Percentiles rank a stretch among this genome's conserved stretches.
Conservation (phyloP, 2,888 invertebrate genomes). For the Molorchus minor region DNA sequence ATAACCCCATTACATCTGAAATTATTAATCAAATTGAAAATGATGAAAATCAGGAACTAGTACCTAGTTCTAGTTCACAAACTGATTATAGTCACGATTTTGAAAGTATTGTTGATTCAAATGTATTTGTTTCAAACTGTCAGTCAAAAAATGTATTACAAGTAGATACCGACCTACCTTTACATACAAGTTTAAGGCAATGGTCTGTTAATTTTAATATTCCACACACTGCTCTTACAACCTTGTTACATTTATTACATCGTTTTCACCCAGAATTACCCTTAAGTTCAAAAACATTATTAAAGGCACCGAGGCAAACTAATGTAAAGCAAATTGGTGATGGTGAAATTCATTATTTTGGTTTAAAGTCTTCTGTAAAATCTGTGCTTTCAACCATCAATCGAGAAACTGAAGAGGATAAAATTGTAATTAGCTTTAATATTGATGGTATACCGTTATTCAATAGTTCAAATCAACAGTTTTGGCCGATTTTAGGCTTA, state of each 20-base stretch:
- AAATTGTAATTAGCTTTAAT: too few species aligned
- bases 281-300: too few species aligned
- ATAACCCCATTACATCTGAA: background rate
- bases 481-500: background rate
- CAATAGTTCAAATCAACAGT: background rate
- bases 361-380: too few species aligned
- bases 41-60: slow-evolving; percentile 1
- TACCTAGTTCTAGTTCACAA: background rate
- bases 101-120: too few species aligned
- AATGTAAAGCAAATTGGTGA: background rate
- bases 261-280: background rate
- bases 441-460: background rate
- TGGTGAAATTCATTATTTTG: background rate
- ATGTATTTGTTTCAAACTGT: background rate
- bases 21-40: background rate
- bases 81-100: background rate
- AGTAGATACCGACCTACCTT: background rate
- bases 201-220: background rate
- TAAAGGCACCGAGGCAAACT: too few species aligned
- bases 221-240: background rate
- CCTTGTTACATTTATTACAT: background rate
- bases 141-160: background rate
- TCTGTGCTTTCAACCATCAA: background rate
- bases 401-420: background rate
- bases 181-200: background rate